These are phyloP conservation scores for Fistularia commersonii DNA, from an alignment of 2,797 vertebrate species.

Conservation along the genomic window DNA sequence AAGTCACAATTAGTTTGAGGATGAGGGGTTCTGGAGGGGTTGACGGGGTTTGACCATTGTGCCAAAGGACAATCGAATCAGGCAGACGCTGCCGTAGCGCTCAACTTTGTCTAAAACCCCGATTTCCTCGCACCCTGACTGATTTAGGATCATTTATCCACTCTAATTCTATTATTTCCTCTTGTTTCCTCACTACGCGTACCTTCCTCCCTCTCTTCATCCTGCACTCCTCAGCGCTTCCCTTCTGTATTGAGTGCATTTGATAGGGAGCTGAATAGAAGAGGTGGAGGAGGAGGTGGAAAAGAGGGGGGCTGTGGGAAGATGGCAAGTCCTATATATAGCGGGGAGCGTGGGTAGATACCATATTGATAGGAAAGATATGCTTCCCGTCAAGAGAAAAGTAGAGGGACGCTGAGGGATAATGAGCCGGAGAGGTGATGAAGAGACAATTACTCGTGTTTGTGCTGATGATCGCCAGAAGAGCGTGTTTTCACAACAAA, in stretches of 20 bases:
- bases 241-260: conserved; percentile 46
- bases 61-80: too few relatives aligned
- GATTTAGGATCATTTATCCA: neutral
- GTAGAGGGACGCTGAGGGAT: conserved; percentile 35
- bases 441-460: conserved; percentile 10
- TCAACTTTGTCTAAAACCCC: too few relatives aligned
- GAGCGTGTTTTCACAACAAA: neutral
- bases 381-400: conserved; percentile 49
- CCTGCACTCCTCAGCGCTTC: conserved; percentile 7
- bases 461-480: conserved; percentile 6
- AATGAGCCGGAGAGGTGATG: conserved; percentile 32
- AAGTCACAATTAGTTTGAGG: too few relatives aligned
- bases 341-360: conserved; percentile 60
- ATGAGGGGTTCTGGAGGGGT: too few relatives aligned
- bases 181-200: neutral
- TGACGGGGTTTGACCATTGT: too few relatives aligned
- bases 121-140: too few relatives aligned
- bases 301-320: conserved; percentile 54
- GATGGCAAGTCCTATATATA: conserved; percentile 66
- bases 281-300: conserved; percentile 43
- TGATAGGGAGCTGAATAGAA: conserved; percentile 51
- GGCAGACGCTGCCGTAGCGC: too few relatives aligned
- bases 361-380: conserved; percentile 64
- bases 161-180: conserved; percentile 5
- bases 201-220: neutral